Percentiles rank a stretch among this genome's conserved stretches.
Conservation (phyloP, 2,113 vertebrate genomes). For the Lepus timidus region DNA sequence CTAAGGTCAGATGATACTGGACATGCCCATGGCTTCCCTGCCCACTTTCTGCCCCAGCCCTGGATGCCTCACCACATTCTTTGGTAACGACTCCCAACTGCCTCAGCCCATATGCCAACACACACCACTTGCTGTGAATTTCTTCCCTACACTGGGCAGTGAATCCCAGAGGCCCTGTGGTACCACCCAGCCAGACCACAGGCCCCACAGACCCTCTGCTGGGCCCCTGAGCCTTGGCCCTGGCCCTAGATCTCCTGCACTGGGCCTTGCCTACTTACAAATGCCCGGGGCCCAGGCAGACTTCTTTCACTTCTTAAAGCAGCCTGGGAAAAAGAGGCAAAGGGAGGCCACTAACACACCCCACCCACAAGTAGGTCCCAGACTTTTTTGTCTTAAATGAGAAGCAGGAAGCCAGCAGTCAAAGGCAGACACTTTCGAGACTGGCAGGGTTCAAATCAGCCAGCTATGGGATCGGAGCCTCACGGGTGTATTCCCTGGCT, state of each 20-base stretch:
- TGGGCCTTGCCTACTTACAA: neutral
- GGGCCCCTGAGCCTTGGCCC: neutral
- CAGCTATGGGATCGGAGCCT: neutral
- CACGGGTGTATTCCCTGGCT: neutral
- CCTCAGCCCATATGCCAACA: neutral
- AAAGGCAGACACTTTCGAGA: neutral
- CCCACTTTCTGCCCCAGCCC: neutral
- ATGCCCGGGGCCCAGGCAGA: too few relatives aligned
- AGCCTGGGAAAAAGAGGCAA: neutral
- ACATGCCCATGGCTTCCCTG: neutral
- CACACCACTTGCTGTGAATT: too few relatives aligned
- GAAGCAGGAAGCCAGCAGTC: neutral
- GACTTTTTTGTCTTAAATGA: neutral
- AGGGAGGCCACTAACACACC: neutral
- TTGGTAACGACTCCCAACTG: neutral
- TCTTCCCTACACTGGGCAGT: neutral
- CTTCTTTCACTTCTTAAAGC: neutral
- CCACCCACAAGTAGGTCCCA: neutral
- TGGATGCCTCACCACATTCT: accelerated
- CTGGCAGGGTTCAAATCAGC: neutral
- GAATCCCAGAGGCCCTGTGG: neutral
- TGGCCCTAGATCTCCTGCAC: neutral
- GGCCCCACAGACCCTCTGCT: too few relatives aligned
- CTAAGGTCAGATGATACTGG: neutral
- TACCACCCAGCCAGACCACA: neutral